Percentiles rank a stretch among this genome's conserved stretches.
phyloP scores from a whole-genome alignment of 2,113 vertebrate species.

The Nestor notabilis region DNA sequence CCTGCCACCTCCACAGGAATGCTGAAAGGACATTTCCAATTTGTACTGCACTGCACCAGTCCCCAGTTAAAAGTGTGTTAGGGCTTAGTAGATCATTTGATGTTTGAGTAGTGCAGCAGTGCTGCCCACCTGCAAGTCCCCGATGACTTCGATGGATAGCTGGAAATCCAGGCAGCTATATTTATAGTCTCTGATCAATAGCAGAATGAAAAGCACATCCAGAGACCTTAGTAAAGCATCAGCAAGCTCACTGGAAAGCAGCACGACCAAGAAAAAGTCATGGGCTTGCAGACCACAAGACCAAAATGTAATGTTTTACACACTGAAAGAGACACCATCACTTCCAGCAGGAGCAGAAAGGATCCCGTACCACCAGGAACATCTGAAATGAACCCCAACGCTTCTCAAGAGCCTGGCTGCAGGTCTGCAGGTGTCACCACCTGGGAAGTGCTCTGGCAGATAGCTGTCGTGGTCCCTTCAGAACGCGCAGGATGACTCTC shows the following conservation, averaged over 20 bases:
- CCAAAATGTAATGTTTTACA: background rate
- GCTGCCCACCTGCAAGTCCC: background rate
- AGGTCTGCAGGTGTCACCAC: background rate
- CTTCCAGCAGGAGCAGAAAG: background rate
- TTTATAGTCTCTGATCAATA: conserved; percentile 43
- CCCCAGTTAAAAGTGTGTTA: background rate
- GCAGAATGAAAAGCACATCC: background rate
- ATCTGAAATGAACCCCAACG: background rate
- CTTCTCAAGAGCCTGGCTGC: background rate
- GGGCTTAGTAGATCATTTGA: background rate
- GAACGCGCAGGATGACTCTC: fast-evolving
- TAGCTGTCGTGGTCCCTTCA: background rate
- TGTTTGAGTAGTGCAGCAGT: background rate
- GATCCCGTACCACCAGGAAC: background rate
- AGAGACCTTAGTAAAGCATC: background rate
- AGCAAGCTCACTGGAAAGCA: background rate
- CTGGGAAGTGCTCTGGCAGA: background rate
- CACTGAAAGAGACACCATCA: background rate
- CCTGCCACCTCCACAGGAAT: background rate
- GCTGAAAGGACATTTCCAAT: background rate
- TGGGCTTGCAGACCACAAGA: background rate
- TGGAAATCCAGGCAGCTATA: background rate
- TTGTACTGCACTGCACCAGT: background rate
- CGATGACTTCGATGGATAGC: background rate
- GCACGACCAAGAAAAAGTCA: background rate